Base-by-base conservation (phyloP, 2,113 vertebrate species). In the Amphiprion ocellaris region DNA sequence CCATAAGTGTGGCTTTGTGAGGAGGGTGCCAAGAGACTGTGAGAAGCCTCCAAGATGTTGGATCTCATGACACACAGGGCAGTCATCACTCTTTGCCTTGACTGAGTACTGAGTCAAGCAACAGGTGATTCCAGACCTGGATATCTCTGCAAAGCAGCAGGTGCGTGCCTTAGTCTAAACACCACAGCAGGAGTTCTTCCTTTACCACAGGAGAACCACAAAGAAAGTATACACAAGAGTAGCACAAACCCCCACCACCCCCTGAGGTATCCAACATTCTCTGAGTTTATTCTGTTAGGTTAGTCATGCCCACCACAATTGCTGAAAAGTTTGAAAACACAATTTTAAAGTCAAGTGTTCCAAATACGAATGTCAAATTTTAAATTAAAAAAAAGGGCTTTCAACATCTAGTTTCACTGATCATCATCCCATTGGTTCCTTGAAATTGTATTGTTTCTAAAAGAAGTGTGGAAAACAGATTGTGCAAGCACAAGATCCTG, bases 61-160 rank as follows among this genome's bases (percentile, higher is more conserved):
- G 64, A 69, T 87, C 79, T 83, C 88, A 86, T 78, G 68, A 73
- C 64, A 66, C 26, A 21, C 14, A 46, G 41, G 17, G 50, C 46
- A 54, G 24, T 59, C 65, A 72, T 26, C 44, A 15, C 37, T 46
- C 44, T 65, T 58, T 81, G 55, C 77, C 71, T 69, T 81, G 70
- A 66, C 23, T 60, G 2, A 69, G 7, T 44, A 49, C 64, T 77
- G 74, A 86, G 69, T 54, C 41, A 64, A 73, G 46, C 77, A 87
- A 78, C 79, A 89, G 62, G 78, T 89, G 69, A 81, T 49, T 64
- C 19, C 16, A 71, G 23, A 58, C 33, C 23, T 77, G 73, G 65
- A 77, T 61, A 77, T 74, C 53, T 84, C 19, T 54, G 73, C 49
- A 79, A 47, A 69, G 50, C 68, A 79, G 65, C 70, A 83, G 72